Evolutionary conservation across 2,888 invertebrate species (phyloP), one percentile per base, ranked within the genome.

Genomic region (Protophormia terraenovae): DNA sequence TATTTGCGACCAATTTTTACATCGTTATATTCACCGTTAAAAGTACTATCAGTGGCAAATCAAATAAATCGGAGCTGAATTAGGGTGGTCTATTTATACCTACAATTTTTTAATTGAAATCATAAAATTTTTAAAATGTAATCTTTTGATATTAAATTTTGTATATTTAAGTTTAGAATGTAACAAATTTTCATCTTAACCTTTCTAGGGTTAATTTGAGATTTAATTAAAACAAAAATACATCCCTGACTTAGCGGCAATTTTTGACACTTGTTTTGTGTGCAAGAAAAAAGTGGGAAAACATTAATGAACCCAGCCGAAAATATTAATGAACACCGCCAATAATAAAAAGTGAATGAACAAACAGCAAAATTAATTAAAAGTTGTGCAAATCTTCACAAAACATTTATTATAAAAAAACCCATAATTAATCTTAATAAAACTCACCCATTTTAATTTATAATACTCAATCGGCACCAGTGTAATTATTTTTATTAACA

Each of bases 391-490:
- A 45, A 73, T 4, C n/a, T 19, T 32, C 22, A 50, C n/a, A 79
- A 64, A 16, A 10, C 45, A 29, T 35, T 47, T 14, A 38, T 50
- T 2, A 7, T 2, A 53, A 53, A 6, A 73, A 27, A 55, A n/a
- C n/a, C n/a, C n/a, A n/a, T n/a, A n/a, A 27, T 22, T 14, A 64
- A 60, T 5, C 0, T 27, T 12, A 47, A 10, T 5, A 19, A 29
- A 45, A 79, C 79, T 84, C 35, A 84, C 84, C 75, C 84, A 84
- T 84, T 55, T 76, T 80, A 19, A 55, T 1, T 10, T 47, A n/a
- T 24, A 3, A n/a, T n/a, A n/a, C n/a, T n/a, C n/a, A n/a, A n/a
- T n/a, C n/a, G n/a, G n/a, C n/a, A 16, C 3, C 32, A 47, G 8
- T 38, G 22, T 80, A 55, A 72, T 22, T 71, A 22, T 24, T 58